These are phyloP conservation scores for Aleadryas rufinucha DNA, from an alignment of 2,113 vertebrate genomes.

Conservation along the genomic window DNA sequence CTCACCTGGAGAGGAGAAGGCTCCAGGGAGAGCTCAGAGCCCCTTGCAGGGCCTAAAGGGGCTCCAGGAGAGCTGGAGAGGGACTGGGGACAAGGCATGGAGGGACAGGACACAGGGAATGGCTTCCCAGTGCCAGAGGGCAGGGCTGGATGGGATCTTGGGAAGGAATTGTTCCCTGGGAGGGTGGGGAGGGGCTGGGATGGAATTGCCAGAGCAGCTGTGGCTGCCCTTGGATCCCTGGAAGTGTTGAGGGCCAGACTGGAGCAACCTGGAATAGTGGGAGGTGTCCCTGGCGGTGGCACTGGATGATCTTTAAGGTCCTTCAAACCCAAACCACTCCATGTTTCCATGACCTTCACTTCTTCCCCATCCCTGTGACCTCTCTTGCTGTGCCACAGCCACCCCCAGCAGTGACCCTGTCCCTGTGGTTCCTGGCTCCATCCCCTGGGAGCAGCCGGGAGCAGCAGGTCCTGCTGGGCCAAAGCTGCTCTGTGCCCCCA, in stretches of 20 bases:
- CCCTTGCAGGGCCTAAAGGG: neutral
- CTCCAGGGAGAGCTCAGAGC: neutral
- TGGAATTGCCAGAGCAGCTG: neutral
- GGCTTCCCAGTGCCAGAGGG: neutral
- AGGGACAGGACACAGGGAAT: neutral
- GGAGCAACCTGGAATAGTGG: neutral
- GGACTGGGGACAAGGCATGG: neutral
- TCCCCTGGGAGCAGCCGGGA: neutral
- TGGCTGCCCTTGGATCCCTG: neutral
- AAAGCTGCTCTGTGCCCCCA: neutral
- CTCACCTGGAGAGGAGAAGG: neutral
- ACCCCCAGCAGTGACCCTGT: neutral
- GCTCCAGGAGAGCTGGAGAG: neutral
- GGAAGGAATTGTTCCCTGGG: neutral
- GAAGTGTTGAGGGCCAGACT: neutral
- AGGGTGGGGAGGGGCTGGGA: neutral
- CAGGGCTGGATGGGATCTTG: neutral
- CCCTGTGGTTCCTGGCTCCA: neutral
- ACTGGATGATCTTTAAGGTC: accelerated
- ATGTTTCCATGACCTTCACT: neutral
- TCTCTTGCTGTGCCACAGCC: neutral
- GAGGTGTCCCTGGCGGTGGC: neutral
- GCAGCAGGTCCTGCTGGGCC: neutral
- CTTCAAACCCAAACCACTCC: neutral
- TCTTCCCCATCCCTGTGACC: neutral